Percentiles rank a stretch among this genome's conserved stretches.
These are phyloP conservation scores for Polyploca ridens DNA, from an alignment of 2,888 invertebrate genomes.

Conservation along the genomic window DNA sequence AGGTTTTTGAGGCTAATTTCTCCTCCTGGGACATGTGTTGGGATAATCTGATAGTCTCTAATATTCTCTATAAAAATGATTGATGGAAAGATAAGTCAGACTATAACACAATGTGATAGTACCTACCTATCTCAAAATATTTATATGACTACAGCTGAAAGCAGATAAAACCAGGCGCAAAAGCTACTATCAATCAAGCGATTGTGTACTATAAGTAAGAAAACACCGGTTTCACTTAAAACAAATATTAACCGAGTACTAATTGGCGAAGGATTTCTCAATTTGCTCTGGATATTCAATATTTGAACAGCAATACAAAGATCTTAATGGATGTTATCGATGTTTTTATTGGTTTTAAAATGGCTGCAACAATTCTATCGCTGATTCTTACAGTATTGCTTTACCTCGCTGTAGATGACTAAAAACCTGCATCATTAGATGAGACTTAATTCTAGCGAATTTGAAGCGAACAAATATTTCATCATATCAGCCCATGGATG, in stretches of 20 bases:
- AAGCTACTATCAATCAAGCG: neutral
- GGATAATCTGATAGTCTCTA: no score
- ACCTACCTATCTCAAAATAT: no score
- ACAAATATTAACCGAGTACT: neutral
- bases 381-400: neutral
- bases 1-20: no score
- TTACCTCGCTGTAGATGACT: neutral
- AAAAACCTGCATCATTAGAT: neutral
- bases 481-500: no score
- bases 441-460: neutral
- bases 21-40: no score
- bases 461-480: no score
- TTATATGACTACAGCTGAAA: neutral
- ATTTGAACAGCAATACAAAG: conserved; percentile 4
- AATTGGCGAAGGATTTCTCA: neutral
- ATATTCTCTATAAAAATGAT: no score
- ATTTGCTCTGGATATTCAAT: neutral
- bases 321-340: neutral
- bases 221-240: neutral
- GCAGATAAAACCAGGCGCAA: neutral
- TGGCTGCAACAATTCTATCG: neutral
- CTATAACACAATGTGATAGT: no score
- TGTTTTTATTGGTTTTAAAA: neutral
- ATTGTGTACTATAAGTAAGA: neutral
- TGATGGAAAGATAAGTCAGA: neutral